A percentile compares a stretch with the other conserved stretches of the same genome.
Conservation (phyloP, 2,888 invertebrate genomes). For the Cataglyphis livida region DNA sequence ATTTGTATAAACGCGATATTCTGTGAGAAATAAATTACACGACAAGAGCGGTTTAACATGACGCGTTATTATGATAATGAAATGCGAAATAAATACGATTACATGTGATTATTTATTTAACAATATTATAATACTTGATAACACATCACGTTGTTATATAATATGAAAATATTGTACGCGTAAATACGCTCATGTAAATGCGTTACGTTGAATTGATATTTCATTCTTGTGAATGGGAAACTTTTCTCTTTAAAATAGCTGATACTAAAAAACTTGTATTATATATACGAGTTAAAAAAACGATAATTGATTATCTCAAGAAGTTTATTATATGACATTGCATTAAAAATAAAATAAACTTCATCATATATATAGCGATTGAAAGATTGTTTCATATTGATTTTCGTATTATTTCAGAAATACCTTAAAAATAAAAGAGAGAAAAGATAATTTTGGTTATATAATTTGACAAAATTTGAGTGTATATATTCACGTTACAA, state of each 20-base stretch:
- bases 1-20: not conserved
- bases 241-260: not conserved
- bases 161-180: slow-evolving; percentile 30
- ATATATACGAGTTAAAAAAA: not conserved
- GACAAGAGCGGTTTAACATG: slow-evolving; percentile 15
- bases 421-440: not conserved
- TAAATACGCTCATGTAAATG: not conserved
- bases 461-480: not conserved
- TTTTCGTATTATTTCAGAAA: not conserved
- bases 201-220: slow-evolving; percentile 25
- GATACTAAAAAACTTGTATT: not conserved
- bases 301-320: not conserved
- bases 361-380: not conserved
- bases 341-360: slow-evolving; percentile 3
- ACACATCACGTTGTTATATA: slow-evolving; percentile 26
- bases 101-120: slow-evolving; percentile 38
- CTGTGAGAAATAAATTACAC: slow-evolving; percentile 2
- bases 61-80: slow-evolving; percentile 45
- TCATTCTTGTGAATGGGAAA: not conserved
- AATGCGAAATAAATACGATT: slow-evolving; percentile 37
- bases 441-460: not conserved
- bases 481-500: not conserved
- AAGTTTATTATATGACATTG: slow-evolving; percentile 5
- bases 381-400: not conserved
- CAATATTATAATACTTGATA: slow-evolving; percentile 26